Evolutionary conservation across 1,140 invertebrate species (phyloP), one percentile per base, ranked within the genome.

Genomic region (Trichonephila clavipes): DNA sequence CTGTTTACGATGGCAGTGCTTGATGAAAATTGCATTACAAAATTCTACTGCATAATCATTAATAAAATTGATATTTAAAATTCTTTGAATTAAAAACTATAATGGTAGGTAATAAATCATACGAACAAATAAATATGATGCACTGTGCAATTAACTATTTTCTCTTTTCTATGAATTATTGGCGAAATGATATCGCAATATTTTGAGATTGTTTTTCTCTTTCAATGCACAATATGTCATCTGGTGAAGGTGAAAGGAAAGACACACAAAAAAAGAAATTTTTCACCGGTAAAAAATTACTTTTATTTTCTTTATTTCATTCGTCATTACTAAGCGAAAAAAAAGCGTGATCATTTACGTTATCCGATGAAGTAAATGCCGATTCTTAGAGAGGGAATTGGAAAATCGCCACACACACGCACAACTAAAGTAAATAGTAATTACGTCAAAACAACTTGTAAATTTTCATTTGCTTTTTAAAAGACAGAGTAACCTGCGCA

Each of bases 391-490:
- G 24, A 77, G 16, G 8, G 24, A 19, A 34, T 51, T 28, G 28
- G 14, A 24, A 18, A 77, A 77, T 77, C 72, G 18, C 72, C 28
- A 16, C 34, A 16, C 69, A 77, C 72, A 77, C 72, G 28, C 72
- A 40, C 28, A 34, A 34, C 72, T 6, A 77, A 77, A 34, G 34
- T 77, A 24, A 77, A 77, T 16, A 77, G 34, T 77, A 77, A 77
- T 77, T 28, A 77, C 72, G 72, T 34, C 72, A 77, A 77, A 77
- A 77, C 34, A 77, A 77, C 72, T 28, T 77, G 72, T 16, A 77
- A 77, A 77, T 77, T 77, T 77, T 40, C 72, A 77, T 77, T 77
- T 40, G 72, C 34, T 40, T 77, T 77, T 77, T 69, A 34, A 77
- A 77, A 28, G 14, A 77, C 28, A 7, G 3, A 34, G 72, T 77